Conservation (phyloP, 2,113 vertebrate genomes). For the Carassius carassius region DNA sequence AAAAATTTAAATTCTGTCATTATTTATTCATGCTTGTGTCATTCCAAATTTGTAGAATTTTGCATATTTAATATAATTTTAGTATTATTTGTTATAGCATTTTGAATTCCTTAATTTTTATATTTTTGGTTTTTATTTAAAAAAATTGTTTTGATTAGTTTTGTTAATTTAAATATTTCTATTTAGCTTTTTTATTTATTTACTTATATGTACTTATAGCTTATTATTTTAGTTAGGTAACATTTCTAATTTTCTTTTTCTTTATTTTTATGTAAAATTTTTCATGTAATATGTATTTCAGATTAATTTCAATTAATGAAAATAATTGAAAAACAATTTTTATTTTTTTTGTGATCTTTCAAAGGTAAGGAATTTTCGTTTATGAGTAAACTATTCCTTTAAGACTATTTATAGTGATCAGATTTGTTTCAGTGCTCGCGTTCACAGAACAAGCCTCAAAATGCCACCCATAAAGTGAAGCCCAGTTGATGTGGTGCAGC, state of each 20-base stretch:
- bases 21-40: no score
- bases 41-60: no score
- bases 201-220: no score
- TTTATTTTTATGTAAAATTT: background rate
- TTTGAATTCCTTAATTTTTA: background rate
- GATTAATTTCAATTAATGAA: background rate
- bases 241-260: no score
- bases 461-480: conserved; percentile 9
- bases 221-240: background rate
- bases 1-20: no score
- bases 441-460: background rate
- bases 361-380: background rate
- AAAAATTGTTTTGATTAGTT: no score
- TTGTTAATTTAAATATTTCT: no score
- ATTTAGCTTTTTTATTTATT: background rate
- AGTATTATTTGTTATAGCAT: background rate
- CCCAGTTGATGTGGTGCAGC: background rate
- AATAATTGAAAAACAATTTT: background rate
- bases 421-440: background rate
- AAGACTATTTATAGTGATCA: background rate
- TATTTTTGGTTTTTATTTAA: background rate
- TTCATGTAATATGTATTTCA: background rate
- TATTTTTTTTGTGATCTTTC: background rate
- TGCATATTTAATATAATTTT: background rate
- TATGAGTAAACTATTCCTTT: background rate